Conservation (phyloP, 2,888 invertebrate genomes). For the Pogonocherus hispidulus region DNA sequence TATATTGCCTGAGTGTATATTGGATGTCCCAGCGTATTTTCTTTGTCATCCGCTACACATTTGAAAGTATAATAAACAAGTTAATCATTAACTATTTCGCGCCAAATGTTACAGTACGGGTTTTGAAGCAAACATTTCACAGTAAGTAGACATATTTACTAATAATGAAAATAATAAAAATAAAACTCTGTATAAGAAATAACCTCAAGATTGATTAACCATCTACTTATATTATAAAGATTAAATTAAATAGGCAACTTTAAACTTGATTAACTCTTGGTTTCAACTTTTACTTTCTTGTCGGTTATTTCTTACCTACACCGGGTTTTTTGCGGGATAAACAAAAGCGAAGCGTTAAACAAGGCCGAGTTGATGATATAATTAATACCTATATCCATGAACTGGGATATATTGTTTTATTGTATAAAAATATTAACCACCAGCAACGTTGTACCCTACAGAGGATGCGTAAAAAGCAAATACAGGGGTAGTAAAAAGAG, state of each 20-base stretch:
- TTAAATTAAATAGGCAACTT: too few relatives aligned
- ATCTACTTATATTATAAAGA: neutral
- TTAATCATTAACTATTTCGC: slow-evolving; percentile 36
- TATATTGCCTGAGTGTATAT: too few relatives aligned
- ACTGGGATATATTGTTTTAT: slow-evolving; percentile 5
- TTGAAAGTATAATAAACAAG: slow-evolving; percentile 31
- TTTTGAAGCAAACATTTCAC: neutral
- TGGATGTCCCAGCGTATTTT: slow-evolving; percentile 40
- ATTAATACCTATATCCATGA: neutral
- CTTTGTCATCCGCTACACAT: slow-evolving; percentile 39
- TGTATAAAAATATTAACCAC: slow-evolving; percentile 18
- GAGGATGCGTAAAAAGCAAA: slow-evolving; percentile 35
- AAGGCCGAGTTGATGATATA: neutral
- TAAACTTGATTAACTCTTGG: too few relatives aligned
- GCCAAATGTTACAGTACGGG: slow-evolving; percentile 32
- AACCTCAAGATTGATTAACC: neutral
- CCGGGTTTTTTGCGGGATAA: slow-evolving; percentile 10
- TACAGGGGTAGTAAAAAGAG: slow-evolving; percentile 18
- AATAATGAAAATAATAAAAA: neutral
- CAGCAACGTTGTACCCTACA: slow-evolving; percentile 1
- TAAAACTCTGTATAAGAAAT: neutral
- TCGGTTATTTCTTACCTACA: slow-evolving; percentile 1
- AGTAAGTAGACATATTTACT: neutral
- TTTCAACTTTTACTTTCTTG: slow-evolving; percentile 27
- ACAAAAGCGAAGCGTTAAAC: slow-evolving; percentile 15